phyloP scores from a whole-genome alignment of 1,140 invertebrate genomes.

The Ceratina calcarata region DNA sequence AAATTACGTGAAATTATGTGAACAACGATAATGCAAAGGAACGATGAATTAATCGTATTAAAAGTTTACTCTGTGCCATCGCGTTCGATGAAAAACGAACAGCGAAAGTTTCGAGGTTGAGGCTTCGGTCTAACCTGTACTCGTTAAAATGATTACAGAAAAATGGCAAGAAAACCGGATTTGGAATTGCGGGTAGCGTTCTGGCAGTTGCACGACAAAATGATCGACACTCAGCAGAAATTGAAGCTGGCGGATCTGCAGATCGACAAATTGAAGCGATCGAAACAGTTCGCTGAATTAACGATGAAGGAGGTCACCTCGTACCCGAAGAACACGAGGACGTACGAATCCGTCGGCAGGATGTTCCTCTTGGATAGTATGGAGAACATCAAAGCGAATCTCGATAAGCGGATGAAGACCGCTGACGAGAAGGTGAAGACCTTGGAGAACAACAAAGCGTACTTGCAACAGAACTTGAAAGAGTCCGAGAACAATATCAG shows the following conservation, averaged over 20 bases:
- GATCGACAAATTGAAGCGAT: conserved; percentile 86
- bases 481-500: conserved; percentile 92
- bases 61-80: too few relatives aligned
- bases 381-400: conserved; percentile 83
- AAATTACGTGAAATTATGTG: neutral
- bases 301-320: conserved; percentile 83
- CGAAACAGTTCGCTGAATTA: conserved; percentile 86
- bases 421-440: conserved; percentile 87
- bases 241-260: conserved; percentile 89
- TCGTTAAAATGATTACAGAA: conserved; percentile 6
- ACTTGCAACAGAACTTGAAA: conserved; percentile 89
- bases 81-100: too few relatives aligned
- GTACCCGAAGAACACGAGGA: conserved; percentile 84
- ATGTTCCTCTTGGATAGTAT: conserved; percentile 91
- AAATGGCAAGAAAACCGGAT: conserved; percentile 76
- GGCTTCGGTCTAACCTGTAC: conserved; percentile 17
- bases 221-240: conserved; percentile 90
- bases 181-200: conserved; percentile 88
- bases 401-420: conserved; percentile 83
- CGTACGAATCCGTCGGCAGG: conserved; percentile 90
- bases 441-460: conserved; percentile 88
- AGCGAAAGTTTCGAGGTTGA: neutral
- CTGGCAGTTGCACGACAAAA: conserved; percentile 90
- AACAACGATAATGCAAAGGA: neutral
- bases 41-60: neutral